Conservation (phyloP, 2,113 vertebrate species). For the Sphyrna mokarran region DNA sequence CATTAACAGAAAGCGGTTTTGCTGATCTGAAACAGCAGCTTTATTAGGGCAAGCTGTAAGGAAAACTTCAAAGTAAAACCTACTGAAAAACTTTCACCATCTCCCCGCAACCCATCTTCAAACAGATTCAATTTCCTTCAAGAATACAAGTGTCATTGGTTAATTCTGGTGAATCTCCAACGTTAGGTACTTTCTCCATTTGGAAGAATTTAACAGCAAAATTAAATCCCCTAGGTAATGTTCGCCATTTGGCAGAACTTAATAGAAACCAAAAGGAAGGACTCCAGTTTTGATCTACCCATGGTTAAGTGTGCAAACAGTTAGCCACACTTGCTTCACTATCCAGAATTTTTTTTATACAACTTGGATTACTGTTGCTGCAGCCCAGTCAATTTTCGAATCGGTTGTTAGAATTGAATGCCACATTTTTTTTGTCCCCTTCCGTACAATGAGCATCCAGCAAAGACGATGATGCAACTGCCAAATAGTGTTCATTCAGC, state of each 20-base stretch:
- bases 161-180: neutral
- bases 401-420: neutral
- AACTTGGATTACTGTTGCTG: neutral
- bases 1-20: neutral
- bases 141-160: neutral
- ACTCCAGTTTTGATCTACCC: conserved; percentile 12
- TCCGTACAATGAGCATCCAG: conserved; percentile 27
- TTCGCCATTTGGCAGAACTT: neutral
- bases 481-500: conserved; percentile 58
- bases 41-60: neutral
- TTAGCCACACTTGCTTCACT: neutral
- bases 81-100: neutral
- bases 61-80: neutral
- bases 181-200: neutral
- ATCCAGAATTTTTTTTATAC: neutral
- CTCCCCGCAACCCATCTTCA: neutral
- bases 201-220: neutral
- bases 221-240: neutral
- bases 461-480: conserved; percentile 58
- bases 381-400: neutral
- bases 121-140: neutral
- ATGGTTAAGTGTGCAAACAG: conserved; percentile 7
- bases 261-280: neutral
- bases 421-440: neutral
- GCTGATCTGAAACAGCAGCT: neutral